Evolutionary conservation across 2,113 vertebrate genomes (phyloP), one percentile per base, ranked within the genome.

Genomic region (Pelvicachromis taeniatus): DNA sequence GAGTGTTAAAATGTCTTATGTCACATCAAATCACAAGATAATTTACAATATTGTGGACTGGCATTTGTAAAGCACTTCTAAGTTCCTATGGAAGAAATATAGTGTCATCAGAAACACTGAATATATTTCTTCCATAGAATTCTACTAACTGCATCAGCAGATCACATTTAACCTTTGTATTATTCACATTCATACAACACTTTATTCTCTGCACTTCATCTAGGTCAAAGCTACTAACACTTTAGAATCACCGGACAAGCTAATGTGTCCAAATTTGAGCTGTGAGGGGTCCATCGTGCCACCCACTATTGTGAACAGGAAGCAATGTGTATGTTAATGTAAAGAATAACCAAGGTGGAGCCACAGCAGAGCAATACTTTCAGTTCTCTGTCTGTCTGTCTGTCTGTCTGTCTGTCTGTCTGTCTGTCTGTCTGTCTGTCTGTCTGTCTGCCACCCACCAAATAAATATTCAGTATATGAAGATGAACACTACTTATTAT

Each of bases 251-350:
- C n/a, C 5, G 19, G 9, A 10, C 21, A 54, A 21, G 9, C 53
- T 23, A 29, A 73, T 29, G 9, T 48, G 42, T 48, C 1, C 14
- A 48, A 19, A 0, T 29, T 1, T 45, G 13, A 45, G 21, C 65
- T 70, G 5, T 29, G 40, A 0, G 8, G 23, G 0, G 65, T 35
- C 45, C 4, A 33, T 31, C 0, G 23, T 29, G 42, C 14, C 23
- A 48, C 42, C 68, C 45, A 26, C 23, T 31, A 78, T 78, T 38
- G 33, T 78, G 53, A 78, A 42, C 21, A 42, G 33, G 21, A 78
- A 12, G 53, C 4, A 19, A 0, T 2, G 29, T 2, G n/a, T 19
- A 63, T n/a, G 14, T 35, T 35, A 9, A 63, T 58, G n/a, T 10
- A n/a, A 53, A 10, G 52, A 4, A n/a, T 9, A 53, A 19, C 4